phyloP scores from a whole-genome alignment of 2,888 invertebrate species.

The Hydroisotoma schaefferi region DNA sequence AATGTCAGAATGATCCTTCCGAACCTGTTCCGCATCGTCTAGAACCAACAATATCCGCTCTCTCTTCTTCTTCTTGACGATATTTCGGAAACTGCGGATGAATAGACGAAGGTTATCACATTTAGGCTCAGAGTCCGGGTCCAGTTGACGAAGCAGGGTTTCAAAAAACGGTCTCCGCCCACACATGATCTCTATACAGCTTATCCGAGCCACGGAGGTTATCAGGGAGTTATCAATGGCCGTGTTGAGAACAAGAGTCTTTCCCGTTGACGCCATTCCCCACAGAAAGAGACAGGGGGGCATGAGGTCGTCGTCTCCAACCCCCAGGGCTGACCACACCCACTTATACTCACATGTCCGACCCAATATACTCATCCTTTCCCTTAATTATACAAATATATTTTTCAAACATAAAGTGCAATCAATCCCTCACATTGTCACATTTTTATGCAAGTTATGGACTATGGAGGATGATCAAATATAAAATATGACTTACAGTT shows the following conservation, averaged over 20 bases:
- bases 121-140: background rate
- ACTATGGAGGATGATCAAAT: too few relatives aligned
- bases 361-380: background rate
- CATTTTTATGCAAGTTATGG: too few relatives aligned
- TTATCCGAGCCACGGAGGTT: constrained; percentile 12
- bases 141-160: constrained; percentile 28
- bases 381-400: too few relatives aligned
- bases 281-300: constrained; percentile 29
- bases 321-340: background rate
- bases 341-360: background rate
- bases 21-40: constrained; percentile 30
- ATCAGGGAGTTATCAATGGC: constrained; percentile 8
- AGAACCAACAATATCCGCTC: constrained; percentile 16
- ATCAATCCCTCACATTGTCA: too few relatives aligned
- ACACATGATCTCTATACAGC: constrained; percentile 27
- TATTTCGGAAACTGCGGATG: constrained; percentile 11
- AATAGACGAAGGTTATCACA: constrained; percentile 17
- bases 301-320: background rate
- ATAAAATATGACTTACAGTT: too few relatives aligned
- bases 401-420: too few relatives aligned
- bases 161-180: constrained; percentile 35
- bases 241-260: constrained; percentile 22
- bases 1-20: constrained; percentile 31
- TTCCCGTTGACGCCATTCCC: constrained; percentile 29
- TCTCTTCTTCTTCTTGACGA: too few relatives aligned